Evolutionary conservation across 2,888 invertebrate genomes (phyloP).

Genomic region (Coenonympha arcania): DNA sequence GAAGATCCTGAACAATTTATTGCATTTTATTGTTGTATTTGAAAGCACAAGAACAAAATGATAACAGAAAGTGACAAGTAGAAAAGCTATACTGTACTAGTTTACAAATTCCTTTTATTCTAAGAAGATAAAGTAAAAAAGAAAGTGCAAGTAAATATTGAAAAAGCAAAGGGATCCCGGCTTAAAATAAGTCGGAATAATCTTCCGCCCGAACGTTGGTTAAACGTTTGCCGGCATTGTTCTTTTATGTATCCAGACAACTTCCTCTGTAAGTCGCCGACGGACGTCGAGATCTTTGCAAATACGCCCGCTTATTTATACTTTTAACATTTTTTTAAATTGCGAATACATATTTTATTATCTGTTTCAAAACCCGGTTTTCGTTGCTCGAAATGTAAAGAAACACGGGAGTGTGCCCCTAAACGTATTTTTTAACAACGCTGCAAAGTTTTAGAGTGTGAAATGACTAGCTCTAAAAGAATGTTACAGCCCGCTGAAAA

Average conservation of each 20-base stretch:
- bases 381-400: background rate
- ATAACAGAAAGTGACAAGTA: no score
- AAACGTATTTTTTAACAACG: background rate
- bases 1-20: no score
- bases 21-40: no score
- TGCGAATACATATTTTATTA: no score
- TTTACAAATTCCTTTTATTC: background rate
- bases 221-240: conserved; percentile 48
- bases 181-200: conserved; percentile 10
- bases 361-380: background rate
- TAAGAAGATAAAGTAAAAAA: background rate
- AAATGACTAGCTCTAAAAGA: conserved; percentile 6
- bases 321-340: background rate
- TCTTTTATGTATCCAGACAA: conserved; percentile 49
- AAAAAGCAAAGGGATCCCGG: background rate
- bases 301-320: conserved; percentile 38
- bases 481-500: conserved; percentile 3
- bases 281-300: conserved; percentile 48
- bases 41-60: no score
- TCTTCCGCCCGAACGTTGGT: conserved; percentile 35
- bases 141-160: conserved; percentile 2
- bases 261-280: conserved; percentile 44
- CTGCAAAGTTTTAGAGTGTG: conserved; percentile 3
- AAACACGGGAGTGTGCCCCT: background rate
- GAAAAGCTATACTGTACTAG: no score